Percentiles rank a stretch among this genome's conserved stretches.
These are phyloP conservation scores for Sinelater perroti DNA, from an alignment of 2,888 invertebrate genomes.

Conservation along the genomic window DNA sequence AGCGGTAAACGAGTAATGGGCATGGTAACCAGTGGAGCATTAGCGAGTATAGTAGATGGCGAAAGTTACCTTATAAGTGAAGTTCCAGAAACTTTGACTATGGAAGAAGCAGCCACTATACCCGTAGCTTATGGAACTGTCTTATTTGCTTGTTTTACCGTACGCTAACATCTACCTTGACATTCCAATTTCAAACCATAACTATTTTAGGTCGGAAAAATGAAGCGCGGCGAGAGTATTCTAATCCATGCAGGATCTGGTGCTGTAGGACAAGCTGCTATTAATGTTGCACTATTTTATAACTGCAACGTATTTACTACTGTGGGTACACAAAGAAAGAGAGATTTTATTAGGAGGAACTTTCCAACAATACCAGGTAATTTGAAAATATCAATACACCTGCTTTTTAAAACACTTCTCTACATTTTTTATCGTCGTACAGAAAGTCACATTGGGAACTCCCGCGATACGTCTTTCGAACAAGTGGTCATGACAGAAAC, in stretches of 20 bases:
- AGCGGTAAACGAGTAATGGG: conserved; percentile 57
- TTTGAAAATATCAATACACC: too few relatives aligned
- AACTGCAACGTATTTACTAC: conserved; percentile 76
- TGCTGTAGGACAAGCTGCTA: conserved; percentile 82
- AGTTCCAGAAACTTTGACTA: conserved; percentile 65
- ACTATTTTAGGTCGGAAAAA: conserved; percentile 55
- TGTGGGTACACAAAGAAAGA: conserved; percentile 72
- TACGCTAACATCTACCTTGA: too few relatives aligned
- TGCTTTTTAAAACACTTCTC: too few relatives aligned
- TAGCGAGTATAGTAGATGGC: conserved; percentile 65
- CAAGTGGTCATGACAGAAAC: conserved; percentile 82
- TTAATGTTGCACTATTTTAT: conserved; percentile 71
- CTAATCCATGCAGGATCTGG: conserved; percentile 71
- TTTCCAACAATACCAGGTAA: conserved; percentile 60
- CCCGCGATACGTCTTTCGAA: conserved; percentile 88
- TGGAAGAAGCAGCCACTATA: conserved; percentile 69
- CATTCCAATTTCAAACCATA: too few relatives aligned
- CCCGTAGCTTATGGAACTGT: conserved; percentile 68
- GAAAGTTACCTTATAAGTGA: conserved; percentile 61
- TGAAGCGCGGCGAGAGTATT: conserved; percentile 57
- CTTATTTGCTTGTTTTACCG: too few relatives aligned
- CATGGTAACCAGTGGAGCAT: conserved; percentile 63
- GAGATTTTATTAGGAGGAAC: conserved; percentile 66
- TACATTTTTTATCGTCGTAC: too few relatives aligned
- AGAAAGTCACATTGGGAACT: conserved; percentile 82